phyloP scores from a whole-genome alignment of 2,888 invertebrate species.

The Dicranocentrus wangi region DNA sequence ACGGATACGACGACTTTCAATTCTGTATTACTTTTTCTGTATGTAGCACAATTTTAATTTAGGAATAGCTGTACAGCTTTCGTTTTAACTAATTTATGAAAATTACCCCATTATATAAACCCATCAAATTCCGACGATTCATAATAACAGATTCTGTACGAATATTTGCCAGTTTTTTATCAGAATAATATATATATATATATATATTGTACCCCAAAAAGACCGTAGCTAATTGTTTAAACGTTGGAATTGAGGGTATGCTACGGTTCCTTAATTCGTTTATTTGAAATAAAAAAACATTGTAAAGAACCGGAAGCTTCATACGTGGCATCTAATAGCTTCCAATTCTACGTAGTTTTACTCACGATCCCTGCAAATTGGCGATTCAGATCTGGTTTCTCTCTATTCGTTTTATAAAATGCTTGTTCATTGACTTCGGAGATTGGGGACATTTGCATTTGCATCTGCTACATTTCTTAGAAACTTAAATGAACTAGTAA shows the following conservation, averaged over 20 bases:
- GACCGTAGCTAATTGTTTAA: not conserved
- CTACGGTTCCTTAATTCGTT: not conserved
- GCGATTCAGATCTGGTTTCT: not conserved
- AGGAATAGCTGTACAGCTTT: not conserved
- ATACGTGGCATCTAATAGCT: not conserved
- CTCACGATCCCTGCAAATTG: not conserved
- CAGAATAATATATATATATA: not conserved
- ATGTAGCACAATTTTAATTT: conserved; percentile 17
- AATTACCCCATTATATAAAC: too few species aligned
- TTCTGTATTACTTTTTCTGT: conserved; percentile 20
- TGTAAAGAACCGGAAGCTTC: not conserved
- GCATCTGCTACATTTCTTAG: too few species aligned
- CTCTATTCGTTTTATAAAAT: not conserved
- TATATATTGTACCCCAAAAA: not conserved
- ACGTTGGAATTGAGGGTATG: too few species aligned
- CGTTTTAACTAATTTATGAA: not conserved
- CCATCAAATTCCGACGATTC: too few species aligned
- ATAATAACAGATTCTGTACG: not conserved
- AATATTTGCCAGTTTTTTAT: not conserved
- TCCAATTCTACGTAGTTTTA: not conserved
- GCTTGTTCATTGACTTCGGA: too few species aligned
- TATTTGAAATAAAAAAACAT: not conserved
- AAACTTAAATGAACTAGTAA: not conserved
- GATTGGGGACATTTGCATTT: too few species aligned
- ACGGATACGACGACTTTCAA: too few species aligned